Evolutionary conservation across 64 coral and sea anemone genomes (phyloP).

Genomic region (Stichodactyla mertensii): DNA sequence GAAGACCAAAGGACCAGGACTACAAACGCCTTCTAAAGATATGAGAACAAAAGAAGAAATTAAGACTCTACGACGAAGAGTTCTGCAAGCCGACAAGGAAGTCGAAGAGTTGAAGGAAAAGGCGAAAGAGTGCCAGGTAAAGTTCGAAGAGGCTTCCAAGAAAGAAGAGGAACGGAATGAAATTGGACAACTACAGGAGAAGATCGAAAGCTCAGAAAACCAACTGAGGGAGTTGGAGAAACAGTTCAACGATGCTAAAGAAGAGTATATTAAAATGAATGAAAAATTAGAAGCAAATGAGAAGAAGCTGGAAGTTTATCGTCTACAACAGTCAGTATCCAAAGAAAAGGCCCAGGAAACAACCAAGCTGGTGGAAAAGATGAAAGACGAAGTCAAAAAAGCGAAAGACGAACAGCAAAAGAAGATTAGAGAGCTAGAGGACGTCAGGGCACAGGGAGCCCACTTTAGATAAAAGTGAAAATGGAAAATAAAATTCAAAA

Average conservation of each 20-base stretch:
- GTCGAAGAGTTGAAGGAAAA: constrained; percentile 24
- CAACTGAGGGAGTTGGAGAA: constrained; percentile 15
- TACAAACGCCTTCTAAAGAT: not conserved
- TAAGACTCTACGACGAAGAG: constrained; percentile 33
- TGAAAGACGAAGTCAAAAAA: constrained; percentile 30
- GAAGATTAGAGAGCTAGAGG: constrained; percentile 25
- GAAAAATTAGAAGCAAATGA: constrained; percentile 33
- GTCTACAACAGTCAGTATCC: not conserved
- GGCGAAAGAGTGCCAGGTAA: not conserved
- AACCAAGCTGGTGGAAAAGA: constrained; percentile 9
- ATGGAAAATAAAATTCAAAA: no score
- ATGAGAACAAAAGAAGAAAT: constrained; percentile 43
- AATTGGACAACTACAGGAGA: not conserved
- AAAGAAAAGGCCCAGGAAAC: constrained; percentile 15
- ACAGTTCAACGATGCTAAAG: constrained; percentile 25
- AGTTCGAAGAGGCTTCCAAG: not conserved
- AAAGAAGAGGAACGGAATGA: not conserved
- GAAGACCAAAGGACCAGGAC: not conserved
- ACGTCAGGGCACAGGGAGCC: constrained; percentile 29
- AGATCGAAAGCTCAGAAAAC: not conserved
- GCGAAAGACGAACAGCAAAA: constrained; percentile 7
- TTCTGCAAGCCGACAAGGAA: constrained; percentile 42
- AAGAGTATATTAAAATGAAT: constrained; percentile 4
- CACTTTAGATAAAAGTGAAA: no score
- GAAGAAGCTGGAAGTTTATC: not conserved